Percentiles rank a stretch among this genome's conserved stretches.
Conservation (phyloP, 2,888 invertebrate genomes). For the Punctoribates punctum region DNA sequence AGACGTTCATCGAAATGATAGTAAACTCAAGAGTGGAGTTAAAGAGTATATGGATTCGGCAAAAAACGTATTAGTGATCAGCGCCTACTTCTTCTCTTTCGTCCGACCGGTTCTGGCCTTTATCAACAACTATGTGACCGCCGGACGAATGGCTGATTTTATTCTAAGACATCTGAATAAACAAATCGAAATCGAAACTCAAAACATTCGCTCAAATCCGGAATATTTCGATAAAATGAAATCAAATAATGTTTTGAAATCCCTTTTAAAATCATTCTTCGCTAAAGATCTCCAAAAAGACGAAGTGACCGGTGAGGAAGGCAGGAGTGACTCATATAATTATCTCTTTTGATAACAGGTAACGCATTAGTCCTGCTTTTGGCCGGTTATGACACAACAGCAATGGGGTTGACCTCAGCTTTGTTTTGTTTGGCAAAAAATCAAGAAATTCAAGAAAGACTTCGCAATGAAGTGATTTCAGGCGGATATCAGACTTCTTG, state of each 20-base stretch:
- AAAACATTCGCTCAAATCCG: neutral
- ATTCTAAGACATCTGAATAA: slow-evolving; percentile 50
- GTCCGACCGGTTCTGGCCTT: slow-evolving; percentile 49
- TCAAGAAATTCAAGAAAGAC: slow-evolving; percentile 54
- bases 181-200: slow-evolving; percentile 47
- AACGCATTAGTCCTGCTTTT: slow-evolving; percentile 46
- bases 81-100: slow-evolving; percentile 51
- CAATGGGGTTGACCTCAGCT: slow-evolving; percentile 56
- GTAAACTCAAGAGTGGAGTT: slow-evolving; percentile 42
- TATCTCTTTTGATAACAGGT: slow-evolving; percentile 39
- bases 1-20: slow-evolving; percentile 27
- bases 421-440: slow-evolving; percentile 56
- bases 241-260: slow-evolving; percentile 27
- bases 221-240: neutral
- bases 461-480: slow-evolving; percentile 54
- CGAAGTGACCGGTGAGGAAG: slow-evolving; percentile 36
- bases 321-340: neutral
- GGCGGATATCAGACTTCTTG: neutral
- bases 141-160: slow-evolving; percentile 51
- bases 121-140: slow-evolving; percentile 50
- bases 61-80: slow-evolving; percentile 50
- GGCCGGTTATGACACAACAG: slow-evolving; percentile 56
- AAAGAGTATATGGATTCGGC: slow-evolving; percentile 51
- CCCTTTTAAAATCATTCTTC: slow-evolving; percentile 24
- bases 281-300: neutral